Conservation (phyloP, 1,140 invertebrate genomes). For the Bombyx mori region ASM3026992v2 NC_085116.1:10931501-10932000, state of each 20-base stretch:
- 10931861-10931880: constrained; percentile 17
- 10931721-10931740: constrained; percentile 89
- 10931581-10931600: constrained; percentile 49
- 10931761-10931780: constrained; percentile 81
- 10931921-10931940: constrained; percentile 28
- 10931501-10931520: not conserved
- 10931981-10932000: not conserved
- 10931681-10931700: constrained; percentile 89
- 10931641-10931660: constrained; percentile 76
- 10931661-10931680: constrained; percentile 90
- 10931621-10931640: constrained; percentile 73
- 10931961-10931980: constrained; percentile 25
- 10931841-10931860: constrained; percentile 13
- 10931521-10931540: constrained; percentile 2
- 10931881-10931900: constrained; percentile 13
- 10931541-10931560: constrained; percentile 24
- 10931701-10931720: constrained; percentile 86
- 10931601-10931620: constrained; percentile 55
- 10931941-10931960: constrained; percentile 41
- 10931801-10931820: not conserved
- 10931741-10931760: constrained; percentile 91
- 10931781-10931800: constrained; percentile 13
- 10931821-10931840: constrained; percentile 4
- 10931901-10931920: constrained; percentile 35
- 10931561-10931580: constrained; percentile 29